Base-by-base conservation (phyloP, 2,888 invertebrate species). In the Tenthredo livida region DNA sequence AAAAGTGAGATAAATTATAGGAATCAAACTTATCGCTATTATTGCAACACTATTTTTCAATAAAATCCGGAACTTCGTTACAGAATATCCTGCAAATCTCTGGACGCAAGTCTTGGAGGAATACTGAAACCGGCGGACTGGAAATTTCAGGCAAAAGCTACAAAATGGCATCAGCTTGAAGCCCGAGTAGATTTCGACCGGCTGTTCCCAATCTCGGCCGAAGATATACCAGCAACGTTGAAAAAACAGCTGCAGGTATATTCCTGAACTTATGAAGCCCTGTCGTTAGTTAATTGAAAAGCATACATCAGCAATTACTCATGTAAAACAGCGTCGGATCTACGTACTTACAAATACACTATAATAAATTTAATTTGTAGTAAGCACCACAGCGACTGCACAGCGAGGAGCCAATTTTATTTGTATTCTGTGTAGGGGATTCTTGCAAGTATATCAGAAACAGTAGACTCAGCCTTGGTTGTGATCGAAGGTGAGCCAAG, bases 171-270 rank as follows among this genome's bases (percentile, higher is more conserved):
- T 88, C 95, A 96, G 87, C 92, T 98, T 37, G 96, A 97, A 90
- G 96, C 97, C 87, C 95, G 95, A 89, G 96, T 97, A 90, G 96
- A 97, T 89, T 94, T 98, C 91, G 96, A 98, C 93, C 96, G 96
- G 89, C 93, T 96, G 17, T 96, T 97, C 91, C 96, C 97, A 83
- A 95, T 97, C 33, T 93, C 95, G 87, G 94, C 95, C 58, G 94
- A 95, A 89, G 94, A 95, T 86, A 94, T 94, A 93, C 95, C 95
- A 88, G 91, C 92, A 72, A 95, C 96, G 84, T 94, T 97, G 6
- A 96, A 96, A 90, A 95, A 95, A 90, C 96, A 96, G 90, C 95
- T 97, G 90, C 95, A 96, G 94, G 96, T 96, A 93, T 85, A 83
- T 85, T 72, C 12, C 10, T 33, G 17, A 17, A 58, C 10, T 54